Evolutionary conservation across 2,888 invertebrate species (phyloP), one percentile per base, ranked within the genome.

Genomic region (Malachius bipustulatus): DNA sequence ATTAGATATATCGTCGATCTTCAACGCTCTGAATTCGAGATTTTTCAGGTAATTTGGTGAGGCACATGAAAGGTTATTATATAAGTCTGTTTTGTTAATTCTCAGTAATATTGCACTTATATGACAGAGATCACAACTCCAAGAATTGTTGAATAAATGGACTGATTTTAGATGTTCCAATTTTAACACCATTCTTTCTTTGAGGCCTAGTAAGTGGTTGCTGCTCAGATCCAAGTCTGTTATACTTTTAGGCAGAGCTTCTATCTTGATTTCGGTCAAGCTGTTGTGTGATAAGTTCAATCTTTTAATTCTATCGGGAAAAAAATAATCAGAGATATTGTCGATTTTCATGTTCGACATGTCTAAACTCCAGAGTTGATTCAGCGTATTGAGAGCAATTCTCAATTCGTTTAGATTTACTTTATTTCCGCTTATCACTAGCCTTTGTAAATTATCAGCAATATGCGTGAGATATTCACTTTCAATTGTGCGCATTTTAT

Each of bases 201-300:
- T 69, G 34, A 80, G 62, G 28, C 75, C 73, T 45, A 72, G 69
- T 45, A 85, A 63, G 52, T 71, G 69, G 61, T 87, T 87, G 46
- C 74, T 65, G n/a, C 82, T 81, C 47, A 83, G 59, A 60, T 85
- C 82, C 43, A 85, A 60, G 48, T 69, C 69, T 55, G 74, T 65
- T 31, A 79, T 57, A 54, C 69, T 67, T 49, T 66, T 66, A 1
- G 76, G 67, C 37, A 80, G 56, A 30, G 71, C 59, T 47, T 71
- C 69, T 16, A 64, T 64, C 6, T 71, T 73, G 46, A 80, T 65
- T 32, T 62, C 65, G 1, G 62, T 64, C 37, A 85, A 65, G 54
- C 73, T 69, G 62, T 84, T 85, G 52, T 76, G 73, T 16, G 82
- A 82, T 48, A 85, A 62, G 63, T 84, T 82, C 42, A 85, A 64